phyloP scores from a whole-genome alignment of 2,888 invertebrate genomes.

The Argyra leucocephala region DNA sequence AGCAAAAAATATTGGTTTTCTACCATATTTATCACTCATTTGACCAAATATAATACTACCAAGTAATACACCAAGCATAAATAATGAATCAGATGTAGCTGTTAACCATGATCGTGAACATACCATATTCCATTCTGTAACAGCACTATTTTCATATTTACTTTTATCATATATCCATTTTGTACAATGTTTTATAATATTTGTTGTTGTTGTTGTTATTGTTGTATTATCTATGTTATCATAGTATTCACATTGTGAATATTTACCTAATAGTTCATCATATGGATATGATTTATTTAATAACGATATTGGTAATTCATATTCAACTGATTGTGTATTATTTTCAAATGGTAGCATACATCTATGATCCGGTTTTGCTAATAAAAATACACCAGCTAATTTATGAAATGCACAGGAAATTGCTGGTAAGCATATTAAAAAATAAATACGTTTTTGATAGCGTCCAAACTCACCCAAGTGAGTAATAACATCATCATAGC shows the following conservation, averaged over 20 bases:
- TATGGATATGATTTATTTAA: conserved; percentile 49
- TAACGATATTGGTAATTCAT: conserved; percentile 41
- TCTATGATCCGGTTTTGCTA: conserved; percentile 56
- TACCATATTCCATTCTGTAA: conserved; percentile 61
- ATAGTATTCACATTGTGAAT: conserved; percentile 48
- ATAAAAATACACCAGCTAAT: conserved; percentile 59
- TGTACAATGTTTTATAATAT: conserved; percentile 43
- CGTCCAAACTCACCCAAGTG: conserved; percentile 61
- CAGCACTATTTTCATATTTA: conserved; percentile 52
- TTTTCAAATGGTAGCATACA: conserved; percentile 53
- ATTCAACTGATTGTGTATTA: conserved; percentile 44
- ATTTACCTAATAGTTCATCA: conserved; percentile 43
- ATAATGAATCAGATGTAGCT: conserved; percentile 54
- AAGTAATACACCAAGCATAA: conserved; percentile 72
- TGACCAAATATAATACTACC: conserved; percentile 70
- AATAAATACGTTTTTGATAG: conserved; percentile 59
- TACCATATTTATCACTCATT: conserved; percentile 69
- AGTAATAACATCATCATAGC: conserved; percentile 59
- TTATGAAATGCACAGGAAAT: conserved; percentile 66
- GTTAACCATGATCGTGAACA: conserved; percentile 54
- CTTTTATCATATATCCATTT: conserved; percentile 53
- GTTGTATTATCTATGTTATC: conserved; percentile 35
- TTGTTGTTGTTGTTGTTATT: conserved; percentile 30
- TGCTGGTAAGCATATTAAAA: conserved; percentile 59
- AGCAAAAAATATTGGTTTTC: conserved; percentile 69